Evolutionary conservation across 2,113 vertebrate species (phyloP).

Genomic region (Brachypteracias leptosomus): DNA sequence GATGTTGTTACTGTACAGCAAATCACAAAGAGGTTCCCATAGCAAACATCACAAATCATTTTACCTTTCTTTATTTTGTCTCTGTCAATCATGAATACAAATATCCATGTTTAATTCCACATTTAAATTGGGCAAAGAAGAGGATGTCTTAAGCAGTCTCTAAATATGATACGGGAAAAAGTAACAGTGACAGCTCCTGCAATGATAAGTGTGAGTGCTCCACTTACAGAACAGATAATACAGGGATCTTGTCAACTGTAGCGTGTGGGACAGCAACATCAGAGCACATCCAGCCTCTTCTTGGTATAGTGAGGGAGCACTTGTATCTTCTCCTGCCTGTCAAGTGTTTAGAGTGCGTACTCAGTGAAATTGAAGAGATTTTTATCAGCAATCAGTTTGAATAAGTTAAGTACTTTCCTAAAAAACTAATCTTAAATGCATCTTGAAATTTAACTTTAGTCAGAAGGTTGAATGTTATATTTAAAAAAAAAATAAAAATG

Average conservation of each 20-base stretch:
- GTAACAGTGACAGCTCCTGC: neutral
- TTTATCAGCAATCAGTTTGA: constrained; percentile 39
- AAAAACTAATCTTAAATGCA: neutral
- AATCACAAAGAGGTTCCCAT: neutral
- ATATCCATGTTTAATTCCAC: neutral
- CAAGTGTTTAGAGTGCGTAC: constrained; percentile 25
- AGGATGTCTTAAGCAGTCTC: neutral
- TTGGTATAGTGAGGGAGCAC: neutral
- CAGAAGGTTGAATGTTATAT: neutral
- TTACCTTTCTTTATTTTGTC: neutral
- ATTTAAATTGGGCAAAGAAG: neutral
- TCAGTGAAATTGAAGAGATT: constrained; percentile 38
- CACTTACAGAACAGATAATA: constrained; percentile 48
- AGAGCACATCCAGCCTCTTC: neutral
- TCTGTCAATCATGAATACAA: neutral
- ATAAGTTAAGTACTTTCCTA: neutral
- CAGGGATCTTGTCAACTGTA: constrained; percentile 7
- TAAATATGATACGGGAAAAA: neutral
- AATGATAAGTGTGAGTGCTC: constrained; percentile 28
- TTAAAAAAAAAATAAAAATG: neutral
- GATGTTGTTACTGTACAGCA: neutral
- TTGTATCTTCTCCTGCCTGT: neutral
- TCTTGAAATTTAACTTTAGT: neutral
- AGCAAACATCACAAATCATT: neutral
- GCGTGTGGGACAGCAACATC: neutral